Evolutionary conservation across 1,140 invertebrate species (phyloP).

Genomic region (Drosophila rhopaloa): DNA sequence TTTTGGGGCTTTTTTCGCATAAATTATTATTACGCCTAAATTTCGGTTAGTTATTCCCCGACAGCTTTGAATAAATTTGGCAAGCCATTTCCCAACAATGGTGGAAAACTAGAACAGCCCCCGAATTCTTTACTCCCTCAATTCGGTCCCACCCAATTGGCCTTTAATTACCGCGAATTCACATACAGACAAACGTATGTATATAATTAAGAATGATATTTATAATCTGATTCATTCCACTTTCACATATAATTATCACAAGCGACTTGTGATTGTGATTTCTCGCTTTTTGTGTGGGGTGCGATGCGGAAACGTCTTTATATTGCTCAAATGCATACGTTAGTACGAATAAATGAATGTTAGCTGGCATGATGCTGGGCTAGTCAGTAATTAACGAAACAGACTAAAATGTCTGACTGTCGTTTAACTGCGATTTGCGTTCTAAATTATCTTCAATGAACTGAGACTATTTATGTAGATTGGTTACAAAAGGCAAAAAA

Average conservation of each 20-base stretch:
- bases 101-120: conserved; percentile 23
- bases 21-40: conserved; percentile 53
- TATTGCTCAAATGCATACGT: conserved; percentile 10
- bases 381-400: conserved; percentile 38
- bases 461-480: neutral
- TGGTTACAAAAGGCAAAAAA: no score
- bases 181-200: neutral
- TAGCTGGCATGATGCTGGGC: conserved; percentile 2
- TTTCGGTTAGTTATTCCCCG: conserved; percentile 1
- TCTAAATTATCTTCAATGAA: conserved; percentile 15
- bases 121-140: conserved; percentile 14
- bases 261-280: conserved; percentile 9
- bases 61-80: conserved; percentile 6
- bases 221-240: conserved; percentile 30
- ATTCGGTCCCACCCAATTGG: conserved; percentile 33
- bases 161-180: conserved; percentile 3
- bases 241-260: conserved; percentile 23
- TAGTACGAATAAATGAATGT: conserved; percentile 16
- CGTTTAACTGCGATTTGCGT: conserved; percentile 20
- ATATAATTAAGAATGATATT: neutral
- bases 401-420: conserved; percentile 10
- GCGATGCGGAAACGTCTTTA: conserved; percentile 38
- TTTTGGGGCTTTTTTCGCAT: conserved; percentile 46
- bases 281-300: conserved; percentile 14
- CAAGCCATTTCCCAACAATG: conserved; percentile 44